phyloP scores from a whole-genome alignment of 37 sponge, comb jelly and placozoan genomes.

The Petrosia ficiformis region DNA sequence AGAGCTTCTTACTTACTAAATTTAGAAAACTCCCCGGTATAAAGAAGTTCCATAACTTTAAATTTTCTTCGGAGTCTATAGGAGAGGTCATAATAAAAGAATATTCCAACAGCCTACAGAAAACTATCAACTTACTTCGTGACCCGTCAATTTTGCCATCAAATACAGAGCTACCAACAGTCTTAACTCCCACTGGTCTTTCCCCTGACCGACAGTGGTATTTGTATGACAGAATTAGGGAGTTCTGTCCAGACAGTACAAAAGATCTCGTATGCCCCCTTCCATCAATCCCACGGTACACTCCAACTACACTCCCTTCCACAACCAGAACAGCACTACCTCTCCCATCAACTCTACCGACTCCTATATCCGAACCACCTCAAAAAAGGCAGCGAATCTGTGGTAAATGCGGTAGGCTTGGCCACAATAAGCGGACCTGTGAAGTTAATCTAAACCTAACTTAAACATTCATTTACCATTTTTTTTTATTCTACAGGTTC shows the following conservation, averaged over 20 bases:
- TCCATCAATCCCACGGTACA: neutral
- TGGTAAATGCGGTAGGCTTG: neutral
- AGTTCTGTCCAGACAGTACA: neutral
- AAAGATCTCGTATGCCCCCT: neutral
- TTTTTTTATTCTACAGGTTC: no score
- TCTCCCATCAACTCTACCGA: neutral
- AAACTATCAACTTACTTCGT: neutral
- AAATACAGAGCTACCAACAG: neutral
- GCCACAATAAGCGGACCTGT: conserved; percentile 5
- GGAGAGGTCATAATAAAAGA: conserved; percentile 3
- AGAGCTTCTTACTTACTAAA: neutral
- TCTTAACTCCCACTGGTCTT: neutral
- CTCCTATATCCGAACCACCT: neutral
- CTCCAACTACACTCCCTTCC: neutral
- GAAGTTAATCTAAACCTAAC: no score
- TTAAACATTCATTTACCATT: no score
- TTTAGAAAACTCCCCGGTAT: conserved; percentile 1
- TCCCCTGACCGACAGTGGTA: neutral
- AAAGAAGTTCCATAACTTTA: conserved; percentile 10
- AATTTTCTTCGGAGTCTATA: neutral
- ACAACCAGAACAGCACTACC: no score
- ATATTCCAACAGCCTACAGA: neutral
- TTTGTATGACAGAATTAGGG: neutral
- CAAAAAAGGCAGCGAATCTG: neutral
- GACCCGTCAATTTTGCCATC: neutral